phyloP scores from a whole-genome alignment of 1,140 invertebrate species.

The Aphelinus atriplicis region DNA sequence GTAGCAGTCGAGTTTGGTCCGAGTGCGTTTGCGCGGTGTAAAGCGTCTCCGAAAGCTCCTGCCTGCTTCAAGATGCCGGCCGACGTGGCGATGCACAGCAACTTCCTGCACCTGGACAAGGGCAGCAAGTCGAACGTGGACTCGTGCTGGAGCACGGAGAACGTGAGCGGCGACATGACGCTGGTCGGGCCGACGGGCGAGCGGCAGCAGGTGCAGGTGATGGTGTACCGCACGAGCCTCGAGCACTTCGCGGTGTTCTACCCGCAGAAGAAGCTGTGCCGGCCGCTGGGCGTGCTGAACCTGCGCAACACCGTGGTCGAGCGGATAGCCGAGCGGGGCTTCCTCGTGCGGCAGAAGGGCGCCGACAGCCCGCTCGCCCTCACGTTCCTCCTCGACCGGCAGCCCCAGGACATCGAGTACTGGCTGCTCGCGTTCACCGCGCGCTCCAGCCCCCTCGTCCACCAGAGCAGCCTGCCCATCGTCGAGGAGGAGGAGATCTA shows the following conservation, averaged over 20 bases:
- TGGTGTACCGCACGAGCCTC: conserved; percentile 73
- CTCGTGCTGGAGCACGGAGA: conserved; percentile 70
- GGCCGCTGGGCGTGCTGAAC: conserved; percentile 72
- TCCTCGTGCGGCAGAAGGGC: conserved; percentile 70
- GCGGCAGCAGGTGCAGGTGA: conserved; percentile 71
- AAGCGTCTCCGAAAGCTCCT: too few relatives aligned
- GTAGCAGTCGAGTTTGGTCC: too few relatives aligned
- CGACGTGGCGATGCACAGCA: conserved; percentile 61
- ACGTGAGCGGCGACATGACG: conserved; percentile 72
- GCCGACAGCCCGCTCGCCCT: conserved; percentile 71
- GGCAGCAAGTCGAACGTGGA: conserved; percentile 54
- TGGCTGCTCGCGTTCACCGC: conserved; percentile 73
- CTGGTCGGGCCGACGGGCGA: conserved; percentile 70
- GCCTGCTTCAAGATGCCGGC: conserved; percentile 57
- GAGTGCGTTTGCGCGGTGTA: too few relatives aligned
- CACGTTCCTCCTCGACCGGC: conserved; percentile 70
- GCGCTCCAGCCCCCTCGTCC: conserved; percentile 64
- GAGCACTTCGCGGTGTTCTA: conserved; percentile 77
- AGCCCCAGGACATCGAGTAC: conserved; percentile 70
- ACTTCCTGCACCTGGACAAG: conserved; percentile 56
- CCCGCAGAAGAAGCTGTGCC: conserved; percentile 73
- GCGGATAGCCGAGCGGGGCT: conserved; percentile 65
- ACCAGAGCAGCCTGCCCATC: conserved; percentile 70
- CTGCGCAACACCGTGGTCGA: conserved; percentile 71
- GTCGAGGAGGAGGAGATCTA: conserved; percentile 71